Base-by-base conservation (phyloP, 2,113 vertebrate genomes). In the Gyps fulvus region DNA sequence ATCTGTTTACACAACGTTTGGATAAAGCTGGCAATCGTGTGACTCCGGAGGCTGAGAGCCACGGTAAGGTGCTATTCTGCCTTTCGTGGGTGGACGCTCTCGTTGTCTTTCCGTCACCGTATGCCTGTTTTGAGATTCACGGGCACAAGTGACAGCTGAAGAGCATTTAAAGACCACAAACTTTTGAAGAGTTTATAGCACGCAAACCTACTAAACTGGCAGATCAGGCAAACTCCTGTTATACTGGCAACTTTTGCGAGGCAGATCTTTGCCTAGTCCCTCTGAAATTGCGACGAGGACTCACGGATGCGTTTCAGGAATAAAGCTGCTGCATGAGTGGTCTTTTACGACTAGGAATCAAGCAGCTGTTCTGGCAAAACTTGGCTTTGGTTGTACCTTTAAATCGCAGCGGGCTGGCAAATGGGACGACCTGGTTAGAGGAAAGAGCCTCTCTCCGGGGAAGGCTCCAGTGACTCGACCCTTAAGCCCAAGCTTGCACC, bases 1-100 rank as follows among this genome's bases (percentile, higher is more conserved):
- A 99, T 95, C 98, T 99, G 38, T 99, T 99, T 95, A 99, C 99
- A 84, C 98, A 99, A 40, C 98, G 99, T 32, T 98, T 99, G 71
- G 99, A 99, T 97, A 99, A 99, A 97, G 98, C 99, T 58, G 98
- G 99, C 65, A 98, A 98, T 50, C 97, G 98, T 3, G 99, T 99
- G 96, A 99, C 98, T 79, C 86, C 94, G 9, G 99, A 99, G 95
- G 99, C 99, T 1, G 99, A 99, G 80, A 99, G 98, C 89, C 99
- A 99, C 1, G 99, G 99, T 99, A 97, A 98, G 88, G 40, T 72
- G 55, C 34, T 82, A 1, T 77, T 89, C 42, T 69, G n/a, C 34
- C 50, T 82, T 74, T 47, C 38, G 23, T 38, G 63, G 12, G 1
- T 59, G 58, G 32, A 16, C 62, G 26, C 16, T 88, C 32, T 77